These are phyloP conservation scores for Dusona sp. DNA, from an alignment of 2,888 invertebrate genomes.

Conservation along the genomic window DNA sequence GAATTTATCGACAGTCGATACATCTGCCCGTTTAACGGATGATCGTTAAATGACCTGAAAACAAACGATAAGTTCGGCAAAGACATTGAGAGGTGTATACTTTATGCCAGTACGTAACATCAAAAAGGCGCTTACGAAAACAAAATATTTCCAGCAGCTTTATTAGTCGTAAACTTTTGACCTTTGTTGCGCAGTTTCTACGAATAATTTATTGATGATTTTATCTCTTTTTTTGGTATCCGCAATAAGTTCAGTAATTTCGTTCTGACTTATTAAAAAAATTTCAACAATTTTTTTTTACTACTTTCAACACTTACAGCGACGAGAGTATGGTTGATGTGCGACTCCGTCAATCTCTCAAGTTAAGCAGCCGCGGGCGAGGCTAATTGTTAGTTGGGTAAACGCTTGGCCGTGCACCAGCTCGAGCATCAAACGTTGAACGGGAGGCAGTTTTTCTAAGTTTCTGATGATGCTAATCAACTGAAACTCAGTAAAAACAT, in stretches of 20 bases:
- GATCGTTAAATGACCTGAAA: slow-evolving; percentile 61
- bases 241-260: not conserved
- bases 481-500: too few species aligned
- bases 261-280: not conserved
- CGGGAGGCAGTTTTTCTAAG: too few species aligned
- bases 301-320: not conserved
- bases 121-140: not conserved
- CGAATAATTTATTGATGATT: not conserved
- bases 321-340: too few species aligned
- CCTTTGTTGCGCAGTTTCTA: not conserved
- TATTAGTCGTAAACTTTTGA: not conserved
- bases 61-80: slow-evolving; percentile 57
- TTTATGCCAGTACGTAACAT: not conserved
- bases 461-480: too few species aligned
- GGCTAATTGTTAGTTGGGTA: too few species aligned
- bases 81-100: slow-evolving; percentile 10
- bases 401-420: too few species aligned
- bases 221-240: not conserved
- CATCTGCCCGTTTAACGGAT: slow-evolving; percentile 44
- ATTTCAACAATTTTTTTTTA: not conserved
- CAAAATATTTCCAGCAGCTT: not conserved
- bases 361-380: too few species aligned
- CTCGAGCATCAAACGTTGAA: too few species aligned
- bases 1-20: slow-evolving; percentile 43
- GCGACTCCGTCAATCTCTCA: too few species aligned